Evolutionary conservation across 2,888 invertebrate genomes (phyloP).

Genomic region (Andrena bicolor): DNA sequence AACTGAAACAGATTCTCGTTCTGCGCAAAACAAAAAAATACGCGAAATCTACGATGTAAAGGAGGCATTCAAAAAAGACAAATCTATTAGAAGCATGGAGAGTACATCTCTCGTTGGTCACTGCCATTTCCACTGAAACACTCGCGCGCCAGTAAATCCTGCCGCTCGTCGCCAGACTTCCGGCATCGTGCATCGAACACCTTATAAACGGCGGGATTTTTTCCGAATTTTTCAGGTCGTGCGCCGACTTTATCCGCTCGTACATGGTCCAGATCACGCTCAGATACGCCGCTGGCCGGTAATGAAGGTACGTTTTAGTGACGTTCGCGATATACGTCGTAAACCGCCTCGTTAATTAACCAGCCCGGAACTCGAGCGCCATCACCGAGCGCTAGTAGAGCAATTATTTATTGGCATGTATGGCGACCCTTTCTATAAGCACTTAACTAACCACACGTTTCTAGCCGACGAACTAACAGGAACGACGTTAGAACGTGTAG

Average conservation of each 20-base stretch:
- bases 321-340: conserved; percentile 69
- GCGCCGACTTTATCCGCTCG: conserved; percentile 40
- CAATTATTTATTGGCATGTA: conserved; percentile 73
- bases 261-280: conserved; percentile 56
- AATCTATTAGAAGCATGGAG: neutral
- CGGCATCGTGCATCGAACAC: conserved; percentile 33
- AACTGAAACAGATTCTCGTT: too few species aligned
- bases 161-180: conserved; percentile 34
- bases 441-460: conserved; percentile 52
- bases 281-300: conserved; percentile 62
- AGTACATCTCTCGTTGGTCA: neutral
- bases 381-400: conserved; percentile 62
- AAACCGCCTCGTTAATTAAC: conserved; percentile 74
- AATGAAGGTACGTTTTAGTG: conserved; percentile 74
- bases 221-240: conserved; percentile 25
- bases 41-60: too few species aligned
- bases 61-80: neutral
- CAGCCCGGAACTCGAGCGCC: conserved; percentile 67
- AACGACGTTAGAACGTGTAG: conserved; percentile 16
- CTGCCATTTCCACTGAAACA: conserved; percentile 14
- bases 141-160: conserved; percentile 14
- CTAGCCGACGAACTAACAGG: conserved; percentile 12
- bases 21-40: too few species aligned
- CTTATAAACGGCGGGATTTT: conserved; percentile 16
- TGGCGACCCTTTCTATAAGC: conserved; percentile 59